Percentiles rank a stretch among this genome's conserved stretches.
phyloP scores from a whole-genome alignment of 2,797 vertebrate genomes.

The Philypnodon macrostomus region DNA sequence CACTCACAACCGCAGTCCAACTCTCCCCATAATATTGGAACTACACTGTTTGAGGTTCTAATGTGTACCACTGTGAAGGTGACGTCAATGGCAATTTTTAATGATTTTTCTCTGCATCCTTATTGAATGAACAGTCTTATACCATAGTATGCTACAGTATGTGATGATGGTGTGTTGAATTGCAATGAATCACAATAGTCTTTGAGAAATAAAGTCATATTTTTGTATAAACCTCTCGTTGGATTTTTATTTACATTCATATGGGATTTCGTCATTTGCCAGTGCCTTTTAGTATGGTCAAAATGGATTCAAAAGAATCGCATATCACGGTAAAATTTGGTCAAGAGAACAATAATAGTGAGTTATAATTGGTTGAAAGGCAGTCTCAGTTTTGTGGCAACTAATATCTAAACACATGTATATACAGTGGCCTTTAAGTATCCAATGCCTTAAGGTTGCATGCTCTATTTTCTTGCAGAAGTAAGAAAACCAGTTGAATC shows the following conservation, averaged over 20 bases:
- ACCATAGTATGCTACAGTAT: conserved; percentile 56
- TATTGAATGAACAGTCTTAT: conserved; percentile 75
- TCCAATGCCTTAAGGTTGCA: conserved; percentile 10
- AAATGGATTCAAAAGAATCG: no score
- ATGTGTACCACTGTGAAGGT: conserved; percentile 36
- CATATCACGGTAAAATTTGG: neutral
- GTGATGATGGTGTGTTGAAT: conserved; percentile 66
- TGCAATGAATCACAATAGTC: conserved; percentile 62
- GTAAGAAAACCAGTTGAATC: conserved; percentile 59
- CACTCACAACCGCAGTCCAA: conserved; percentile 8
- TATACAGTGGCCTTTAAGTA: no score
- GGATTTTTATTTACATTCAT: no score
- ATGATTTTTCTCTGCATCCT: conserved; percentile 56
- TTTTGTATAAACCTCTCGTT: conserved; percentile 67
- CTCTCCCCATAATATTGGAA: neutral
- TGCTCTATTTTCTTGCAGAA: conserved; percentile 62
- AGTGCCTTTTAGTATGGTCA: no score
- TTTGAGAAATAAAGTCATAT: conserved; percentile 73
- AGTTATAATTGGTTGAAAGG: no score
- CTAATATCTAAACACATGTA: no score
- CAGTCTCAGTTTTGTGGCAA: no score
- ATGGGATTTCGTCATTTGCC: no score
- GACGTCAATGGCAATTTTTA: no score
- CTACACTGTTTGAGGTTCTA: no score
- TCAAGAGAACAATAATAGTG: no score